These are phyloP conservation scores for Silurus glanis DNA, from an alignment of 2,113 vertebrate genomes.

Conservation along the genomic window DNA sequence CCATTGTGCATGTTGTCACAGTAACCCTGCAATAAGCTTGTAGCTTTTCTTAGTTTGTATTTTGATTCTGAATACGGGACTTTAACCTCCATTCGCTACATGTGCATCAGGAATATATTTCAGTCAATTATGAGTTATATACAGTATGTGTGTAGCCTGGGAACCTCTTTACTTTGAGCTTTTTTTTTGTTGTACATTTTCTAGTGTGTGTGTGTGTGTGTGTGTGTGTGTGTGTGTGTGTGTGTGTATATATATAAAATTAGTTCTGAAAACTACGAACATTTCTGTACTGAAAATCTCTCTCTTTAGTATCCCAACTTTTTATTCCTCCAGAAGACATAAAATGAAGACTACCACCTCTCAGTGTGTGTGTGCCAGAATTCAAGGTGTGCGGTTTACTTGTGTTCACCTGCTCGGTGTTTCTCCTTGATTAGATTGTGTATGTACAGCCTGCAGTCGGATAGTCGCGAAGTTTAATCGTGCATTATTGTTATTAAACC, in stretches of 20 bases:
- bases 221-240: no score
- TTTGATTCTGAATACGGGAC: not conserved
- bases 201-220: no score
- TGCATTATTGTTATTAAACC: not conserved
- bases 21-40: not conserved
- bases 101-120: not conserved
- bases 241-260: no score
- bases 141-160: not conserved
- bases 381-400: not conserved
- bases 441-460: not conserved
- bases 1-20: not conserved
- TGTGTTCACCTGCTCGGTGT: not conserved
- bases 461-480: not conserved
- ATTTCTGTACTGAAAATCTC: not conserved
- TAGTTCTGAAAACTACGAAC: not conserved
- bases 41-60: not conserved
- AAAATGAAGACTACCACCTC: no score
- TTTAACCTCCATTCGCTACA: not conserved
- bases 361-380: no score
- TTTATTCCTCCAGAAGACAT: not conserved
- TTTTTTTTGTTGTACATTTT: no score
- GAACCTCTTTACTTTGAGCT: not conserved
- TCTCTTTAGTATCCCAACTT: not conserved
- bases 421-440: not conserved
- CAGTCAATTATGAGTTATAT: not conserved